Conservation (phyloP, 2,888 invertebrate species). For the Rhingia rostrata region DNA sequence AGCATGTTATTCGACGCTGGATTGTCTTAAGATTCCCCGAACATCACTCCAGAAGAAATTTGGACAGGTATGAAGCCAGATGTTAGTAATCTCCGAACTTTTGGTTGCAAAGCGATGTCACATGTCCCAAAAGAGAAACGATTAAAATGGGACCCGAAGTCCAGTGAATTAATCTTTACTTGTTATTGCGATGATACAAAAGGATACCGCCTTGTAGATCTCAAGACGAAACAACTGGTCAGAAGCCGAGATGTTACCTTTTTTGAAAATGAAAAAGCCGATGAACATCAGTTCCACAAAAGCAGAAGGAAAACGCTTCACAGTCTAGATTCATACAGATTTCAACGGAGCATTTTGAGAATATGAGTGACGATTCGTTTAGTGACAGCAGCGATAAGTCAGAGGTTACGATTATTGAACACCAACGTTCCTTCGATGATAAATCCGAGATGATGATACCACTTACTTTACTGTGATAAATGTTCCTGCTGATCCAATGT, state of each 20-base stretch:
- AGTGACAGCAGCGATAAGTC: background rate
- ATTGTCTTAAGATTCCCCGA: slow-evolving; percentile 2
- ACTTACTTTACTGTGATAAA: slow-evolving; percentile 22
- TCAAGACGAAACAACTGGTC: slow-evolving; percentile 14
- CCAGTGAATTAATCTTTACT: slow-evolving; percentile 11
- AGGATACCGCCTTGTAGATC: slow-evolving; percentile 16
- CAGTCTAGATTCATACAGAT: background rate
- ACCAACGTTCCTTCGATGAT: too few relatives aligned
- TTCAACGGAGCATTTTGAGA: background rate
- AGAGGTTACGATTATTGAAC: too few relatives aligned
- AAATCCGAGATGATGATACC: slow-evolving; percentile 14
- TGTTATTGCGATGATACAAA: slow-evolving; percentile 21
- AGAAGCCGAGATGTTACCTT: slow-evolving; percentile 18
- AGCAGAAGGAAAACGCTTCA: background rate
- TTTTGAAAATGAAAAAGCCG: slow-evolving; percentile 14
- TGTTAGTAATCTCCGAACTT: slow-evolving; percentile 7
- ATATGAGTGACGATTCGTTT: background rate
- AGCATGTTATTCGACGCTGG: slow-evolving; percentile 22
- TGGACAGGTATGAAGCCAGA: slow-evolving; percentile 9
- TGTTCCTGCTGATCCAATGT: slow-evolving; percentile 20
- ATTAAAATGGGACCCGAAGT: slow-evolving; percentile 29
- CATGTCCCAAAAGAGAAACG: slow-evolving; percentile 27
- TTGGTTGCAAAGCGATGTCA: slow-evolving; percentile 19
- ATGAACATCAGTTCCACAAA: background rate
- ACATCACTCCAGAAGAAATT: slow-evolving; percentile 14